Conservation (phyloP, 2,113 vertebrate species). For the Sinocyclocheilus maitianheensis region DNA sequence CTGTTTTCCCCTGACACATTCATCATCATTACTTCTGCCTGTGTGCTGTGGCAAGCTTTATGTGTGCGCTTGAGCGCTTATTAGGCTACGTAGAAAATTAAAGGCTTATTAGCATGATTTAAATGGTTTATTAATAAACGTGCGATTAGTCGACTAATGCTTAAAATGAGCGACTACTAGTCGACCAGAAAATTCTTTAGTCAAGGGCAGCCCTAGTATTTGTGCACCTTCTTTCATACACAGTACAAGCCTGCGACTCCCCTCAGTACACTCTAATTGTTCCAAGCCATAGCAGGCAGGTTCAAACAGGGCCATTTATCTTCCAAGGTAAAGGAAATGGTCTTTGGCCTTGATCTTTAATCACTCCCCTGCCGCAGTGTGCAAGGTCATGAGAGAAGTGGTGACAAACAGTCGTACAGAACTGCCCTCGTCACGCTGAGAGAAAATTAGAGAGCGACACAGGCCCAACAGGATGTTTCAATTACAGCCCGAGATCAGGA, state of each 20-base stretch:
- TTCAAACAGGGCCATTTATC: constrained; percentile 77
- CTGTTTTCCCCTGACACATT: too few relatives aligned
- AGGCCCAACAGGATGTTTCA: constrained; percentile 35
- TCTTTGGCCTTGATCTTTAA: constrained; percentile 76
- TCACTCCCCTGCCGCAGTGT: constrained; percentile 71
- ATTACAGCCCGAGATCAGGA: constrained; percentile 32
- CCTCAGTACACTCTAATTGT: constrained; percentile 75
- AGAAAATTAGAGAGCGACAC: constrained; percentile 44
- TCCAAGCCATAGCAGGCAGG: constrained; percentile 70
- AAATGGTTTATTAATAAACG: too few relatives aligned
- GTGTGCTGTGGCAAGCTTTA: too few relatives aligned
- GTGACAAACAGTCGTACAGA: constrained; percentile 62
- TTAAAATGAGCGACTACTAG: too few relatives aligned
- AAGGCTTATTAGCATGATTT: too few relatives aligned
- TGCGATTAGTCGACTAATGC: too few relatives aligned
- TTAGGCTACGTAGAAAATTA: too few relatives aligned
- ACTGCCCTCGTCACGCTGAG: not conserved
- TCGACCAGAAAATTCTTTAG: too few relatives aligned
- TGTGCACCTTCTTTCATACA: constrained; percentile 54
- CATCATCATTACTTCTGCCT: too few relatives aligned
- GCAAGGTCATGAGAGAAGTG: constrained; percentile 75
- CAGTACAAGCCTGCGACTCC: constrained; percentile 61
- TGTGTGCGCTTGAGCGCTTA: too few relatives aligned
- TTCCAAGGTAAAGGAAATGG: constrained; percentile 74
- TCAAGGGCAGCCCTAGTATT: not conserved